Base-by-base conservation (phyloP, 2,797 vertebrate species). In the Neosilurus hyrtlii region DNA sequence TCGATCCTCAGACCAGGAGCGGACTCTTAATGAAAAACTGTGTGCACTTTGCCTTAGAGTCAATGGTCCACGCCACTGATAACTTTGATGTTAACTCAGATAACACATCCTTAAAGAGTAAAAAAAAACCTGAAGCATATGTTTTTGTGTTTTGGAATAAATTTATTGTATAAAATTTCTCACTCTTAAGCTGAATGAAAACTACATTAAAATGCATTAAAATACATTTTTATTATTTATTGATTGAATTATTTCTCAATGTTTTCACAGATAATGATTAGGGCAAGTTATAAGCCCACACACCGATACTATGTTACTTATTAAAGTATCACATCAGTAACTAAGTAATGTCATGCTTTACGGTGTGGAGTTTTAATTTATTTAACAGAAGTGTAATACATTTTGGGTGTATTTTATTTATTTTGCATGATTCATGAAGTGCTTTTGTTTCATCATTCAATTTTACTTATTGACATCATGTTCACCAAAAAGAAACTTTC, bases 21-120 rank as follows among this genome's bases (percentile, higher is more conserved):
- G 35, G 12, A 61, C 9, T 20, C 15, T 16, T 54, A 30, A 4
- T n/a, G 49, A 54, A 66, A 63, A 63, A 51, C 22, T 49, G 26
- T 61, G 37, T 83, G 59, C 11, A 63, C 80, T 82, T 75, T 82
- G 59, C 49, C 70, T 61, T 54, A 20, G 56, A 78, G 54, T 83
- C 65, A 83, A 70, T 56, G 78, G 16, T 37, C 65, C 43, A 76
- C 51, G 24, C 3, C 54, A 61, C 12, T 9, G 37, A 30, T 20
- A 20, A 59, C 12, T 16, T 56, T 61, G 5, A 67, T 51, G 30
- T 20, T 57, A 26, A 35, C 22, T 70, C 9, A 49, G 26, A 22
- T 76, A 61, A 37, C 56, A 63, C 22, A 61, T 49, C 18, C 54
- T 16, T 68, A 11, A 26, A 37, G 30, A 61, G 73, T 12, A 49